Evolutionary conservation across 2,113 vertebrate genomes (phyloP).

Genomic region (Cavia porcellus): DNA sequence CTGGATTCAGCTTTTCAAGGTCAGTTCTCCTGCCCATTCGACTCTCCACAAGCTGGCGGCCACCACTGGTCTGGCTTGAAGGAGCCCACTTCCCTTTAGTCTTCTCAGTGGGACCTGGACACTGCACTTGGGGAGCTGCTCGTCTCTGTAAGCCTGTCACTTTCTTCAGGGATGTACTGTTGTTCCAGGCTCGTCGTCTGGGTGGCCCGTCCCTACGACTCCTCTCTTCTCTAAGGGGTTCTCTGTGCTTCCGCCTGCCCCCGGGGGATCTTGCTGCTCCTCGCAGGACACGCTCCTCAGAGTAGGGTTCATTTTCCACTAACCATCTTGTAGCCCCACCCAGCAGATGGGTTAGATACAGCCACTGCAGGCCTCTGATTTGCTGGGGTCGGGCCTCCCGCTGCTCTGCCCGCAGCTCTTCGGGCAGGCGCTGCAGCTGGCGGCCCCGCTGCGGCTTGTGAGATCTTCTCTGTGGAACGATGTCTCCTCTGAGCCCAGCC

Average conservation of each 20-base stretch:
- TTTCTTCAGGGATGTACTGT: background rate
- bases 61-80: accelerated
- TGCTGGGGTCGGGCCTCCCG: background rate
- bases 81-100: background rate
- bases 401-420: background rate
- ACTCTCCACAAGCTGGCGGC: background rate
- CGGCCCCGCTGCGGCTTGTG: accelerated
- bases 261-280: background rate
- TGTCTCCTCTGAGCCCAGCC: accelerated
- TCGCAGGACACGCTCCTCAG: accelerated
- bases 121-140: accelerated
- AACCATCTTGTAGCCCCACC: accelerated
- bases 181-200: accelerated
- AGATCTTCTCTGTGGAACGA: accelerated
- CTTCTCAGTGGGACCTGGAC: background rate
- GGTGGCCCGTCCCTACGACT: accelerated
- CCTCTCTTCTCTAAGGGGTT: background rate
- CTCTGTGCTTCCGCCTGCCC: background rate
- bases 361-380: background rate
- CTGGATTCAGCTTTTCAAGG: accelerated
- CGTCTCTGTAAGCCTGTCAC: accelerated
- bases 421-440: background rate
- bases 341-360: accelerated
- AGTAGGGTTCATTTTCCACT: accelerated
- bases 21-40: accelerated